Percentiles rank a stretch among this genome's conserved stretches.
Conservation (phyloP, 53 echinoderm and acorn worm genomes). For the Arbacia lixula region DNA sequence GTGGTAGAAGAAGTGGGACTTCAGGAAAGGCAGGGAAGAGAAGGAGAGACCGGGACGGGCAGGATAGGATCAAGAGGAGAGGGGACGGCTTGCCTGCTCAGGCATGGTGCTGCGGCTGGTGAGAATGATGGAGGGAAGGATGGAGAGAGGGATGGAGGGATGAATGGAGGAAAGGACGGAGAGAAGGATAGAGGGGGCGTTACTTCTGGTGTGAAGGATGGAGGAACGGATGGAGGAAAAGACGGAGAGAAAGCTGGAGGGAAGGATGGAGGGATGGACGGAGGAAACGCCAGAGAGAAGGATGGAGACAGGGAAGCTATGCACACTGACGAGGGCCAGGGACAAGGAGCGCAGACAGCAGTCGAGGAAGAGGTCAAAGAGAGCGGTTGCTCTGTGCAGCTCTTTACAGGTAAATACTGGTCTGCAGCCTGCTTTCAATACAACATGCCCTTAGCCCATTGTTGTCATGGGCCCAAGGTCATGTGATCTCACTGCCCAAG, state of each 20-base stretch:
- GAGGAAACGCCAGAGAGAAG: no score
- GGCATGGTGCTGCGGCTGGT: no score
- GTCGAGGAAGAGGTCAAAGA: not conserved
- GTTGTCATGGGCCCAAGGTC: no score
- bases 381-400: conserved; percentile 65
- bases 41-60: no score
- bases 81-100: no score
- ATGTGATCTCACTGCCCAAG: no score
- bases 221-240: not conserved
- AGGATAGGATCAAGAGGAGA: no score
- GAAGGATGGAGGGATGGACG: not conserved
- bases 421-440: no score
- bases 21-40: no score
- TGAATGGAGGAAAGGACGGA: no score
- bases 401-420: conserved; percentile 78
- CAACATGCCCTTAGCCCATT: not conserved
- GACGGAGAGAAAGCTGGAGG: not conserved
- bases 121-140: no score
- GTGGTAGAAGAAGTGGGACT: not conserved
- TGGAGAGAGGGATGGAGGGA: no score
- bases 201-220: not conserved
- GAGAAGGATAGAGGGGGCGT: not conserved
- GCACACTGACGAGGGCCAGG: conserved; percentile 1
- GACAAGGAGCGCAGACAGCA: not conserved
- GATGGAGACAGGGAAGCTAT: not conserved